Conservation (phyloP, 2,113 vertebrate genomes). For the Oncorhynchus gorbuscha region DNA sequence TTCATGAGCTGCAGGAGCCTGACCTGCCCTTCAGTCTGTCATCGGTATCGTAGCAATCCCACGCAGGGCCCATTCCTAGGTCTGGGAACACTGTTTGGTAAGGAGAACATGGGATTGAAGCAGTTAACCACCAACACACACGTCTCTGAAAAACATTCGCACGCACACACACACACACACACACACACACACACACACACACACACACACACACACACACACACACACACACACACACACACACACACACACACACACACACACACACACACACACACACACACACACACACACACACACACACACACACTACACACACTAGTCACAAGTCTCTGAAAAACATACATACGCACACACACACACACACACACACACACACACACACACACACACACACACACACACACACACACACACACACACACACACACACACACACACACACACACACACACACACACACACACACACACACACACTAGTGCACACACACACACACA, state of each 20-base stretch:
- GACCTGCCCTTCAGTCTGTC: slow-evolving; percentile 65
- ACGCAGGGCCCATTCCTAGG: slow-evolving; percentile 45
- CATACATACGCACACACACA: too few species aligned
- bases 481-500: not conserved
- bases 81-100: slow-evolving; percentile 48
- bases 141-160: slow-evolving; percentile 2
- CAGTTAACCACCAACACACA: slow-evolving; percentile 16
- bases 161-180: not conserved
- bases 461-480: not conserved
- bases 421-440: too few species aligned
- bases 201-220: not conserved
- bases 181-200: not conserved
- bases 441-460: not conserved
- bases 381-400: too few species aligned
- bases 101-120: slow-evolving; percentile 32
- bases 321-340: too few species aligned
- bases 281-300: not conserved
- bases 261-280: not conserved
- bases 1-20: slow-evolving; percentile 63
- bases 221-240: not conserved
- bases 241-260: slow-evolving; percentile 2
- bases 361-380: too few species aligned
- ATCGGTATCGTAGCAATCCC: slow-evolving; percentile 52
- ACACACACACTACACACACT: too few species aligned
- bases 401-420: too few species aligned